Evolutionary conservation across 92 coral and sea anemone species (phyloP), one percentile per base, ranked within the genome.

Genomic region (Anthopleura xanthogrammica): DNA sequence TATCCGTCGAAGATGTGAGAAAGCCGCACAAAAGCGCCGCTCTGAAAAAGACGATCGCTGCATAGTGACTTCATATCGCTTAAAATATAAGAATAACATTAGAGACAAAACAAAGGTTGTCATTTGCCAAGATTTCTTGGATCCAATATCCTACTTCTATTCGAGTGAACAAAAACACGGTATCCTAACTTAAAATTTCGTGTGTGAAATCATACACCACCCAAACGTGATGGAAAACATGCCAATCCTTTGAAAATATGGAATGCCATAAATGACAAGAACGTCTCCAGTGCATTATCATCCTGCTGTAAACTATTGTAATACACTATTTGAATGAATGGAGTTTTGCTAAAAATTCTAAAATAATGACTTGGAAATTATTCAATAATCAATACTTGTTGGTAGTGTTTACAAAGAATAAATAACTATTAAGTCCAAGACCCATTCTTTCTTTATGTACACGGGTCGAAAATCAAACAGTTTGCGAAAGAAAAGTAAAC

Each of bases 401-500:
- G 74, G 46, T 43, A 81, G 77, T 81, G 58, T 70, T 62, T 66
- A 54, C 76, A 75, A 74, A 76, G 76, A 50, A 83, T 75, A 76
- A 76, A 84, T 60, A 83, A 50, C 86, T 78, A 76, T 84, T 76
- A 65, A 75, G 48, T 22, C 68, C 62, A 78, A 52, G 46, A 41
- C 66, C 65, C 81, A 62, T 64, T 76, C 76, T 24, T 41, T 24
- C 23, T 46, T 60, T 78, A 46, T 43, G 57, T 42, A 41, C 46
- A 52, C 83, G 48, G 83, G 70, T 60, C 42, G 72, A 60, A 77
- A 74, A 60, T 60, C 80, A 76, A 76, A 60, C 76, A 77, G n/a
- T 84, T 75, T 64, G 75, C 77, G 77, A 81, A 12, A 29, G 72
- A 74, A 74, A 54, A 73, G 85, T 82, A 82, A 82, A 82, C 79